Evolutionary conservation across 1,140 invertebrate genomes (phyloP).

Genomic region (Drosophila micromelanica): DNA sequence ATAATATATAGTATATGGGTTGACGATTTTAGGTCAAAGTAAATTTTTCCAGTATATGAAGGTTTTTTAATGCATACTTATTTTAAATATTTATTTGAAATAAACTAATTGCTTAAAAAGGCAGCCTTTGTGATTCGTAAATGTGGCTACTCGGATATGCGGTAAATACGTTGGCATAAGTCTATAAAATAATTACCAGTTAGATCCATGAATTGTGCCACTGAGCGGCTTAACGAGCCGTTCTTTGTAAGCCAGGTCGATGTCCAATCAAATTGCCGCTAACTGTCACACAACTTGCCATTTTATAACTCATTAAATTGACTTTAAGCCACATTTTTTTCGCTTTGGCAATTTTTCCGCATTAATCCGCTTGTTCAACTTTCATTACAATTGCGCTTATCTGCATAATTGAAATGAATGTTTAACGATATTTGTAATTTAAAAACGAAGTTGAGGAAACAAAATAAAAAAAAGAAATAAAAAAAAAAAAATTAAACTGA

Average conservation of each 20-base stretch:
- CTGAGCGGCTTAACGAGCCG: constrained; percentile 24
- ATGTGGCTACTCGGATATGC: not conserved
- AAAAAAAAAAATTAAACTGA: constrained; percentile 27
- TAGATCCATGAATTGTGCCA: not conserved
- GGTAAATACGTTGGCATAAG: too few relatives aligned
- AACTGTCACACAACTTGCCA: constrained; percentile 41
- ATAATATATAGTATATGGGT: too few relatives aligned
- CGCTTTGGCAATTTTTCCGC: constrained; percentile 41
- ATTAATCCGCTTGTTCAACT: constrained; percentile 79
- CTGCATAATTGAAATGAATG: constrained; percentile 81
- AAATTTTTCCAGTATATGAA: too few relatives aligned
- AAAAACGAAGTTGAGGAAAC: constrained; percentile 35
- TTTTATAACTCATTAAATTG: constrained; percentile 67
- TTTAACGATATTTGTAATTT: constrained; percentile 68
- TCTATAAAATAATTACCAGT: constrained; percentile 1
- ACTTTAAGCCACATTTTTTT: constrained; percentile 64
- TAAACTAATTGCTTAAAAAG: too few relatives aligned
- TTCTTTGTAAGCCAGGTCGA: constrained; percentile 20
- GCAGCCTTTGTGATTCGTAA: too few relatives aligned
- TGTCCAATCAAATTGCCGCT: constrained; percentile 46
- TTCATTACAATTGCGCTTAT: constrained; percentile 80
- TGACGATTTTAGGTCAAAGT: too few relatives aligned
- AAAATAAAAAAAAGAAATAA: constrained; percentile 5
- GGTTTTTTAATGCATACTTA: too few relatives aligned
- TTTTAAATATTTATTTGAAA: too few relatives aligned